These are phyloP conservation scores for Nycticorax nycticorax DNA, from an alignment of 2,113 vertebrate genomes.

Conservation along the genomic window DNA sequence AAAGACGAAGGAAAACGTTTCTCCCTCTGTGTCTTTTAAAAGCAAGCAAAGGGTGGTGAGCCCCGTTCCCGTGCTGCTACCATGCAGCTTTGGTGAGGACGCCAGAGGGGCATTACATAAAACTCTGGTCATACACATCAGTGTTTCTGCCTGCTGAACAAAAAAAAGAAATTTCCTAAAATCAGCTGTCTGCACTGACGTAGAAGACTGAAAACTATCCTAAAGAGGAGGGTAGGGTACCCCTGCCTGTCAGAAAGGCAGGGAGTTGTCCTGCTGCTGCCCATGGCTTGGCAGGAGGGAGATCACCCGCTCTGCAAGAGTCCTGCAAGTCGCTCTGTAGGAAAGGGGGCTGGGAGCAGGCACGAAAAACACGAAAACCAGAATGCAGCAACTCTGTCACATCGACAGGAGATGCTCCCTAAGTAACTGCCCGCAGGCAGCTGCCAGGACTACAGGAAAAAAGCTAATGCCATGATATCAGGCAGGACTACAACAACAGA, in stretches of 20 bases:
- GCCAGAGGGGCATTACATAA: not conserved
- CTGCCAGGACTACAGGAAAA: not conserved
- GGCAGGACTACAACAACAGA: not conserved
- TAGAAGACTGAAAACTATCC: not conserved
- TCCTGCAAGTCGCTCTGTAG: not conserved
- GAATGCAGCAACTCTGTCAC: not conserved
- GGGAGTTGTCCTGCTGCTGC: not conserved
- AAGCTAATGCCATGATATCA: not conserved
- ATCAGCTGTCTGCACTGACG: not conserved
- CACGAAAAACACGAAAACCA: not conserved
- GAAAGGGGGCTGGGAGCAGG: not conserved
- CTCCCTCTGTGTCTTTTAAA: not conserved
- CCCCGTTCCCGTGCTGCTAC: not conserved
- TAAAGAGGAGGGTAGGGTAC: accelerated
- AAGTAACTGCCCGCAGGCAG: not conserved
- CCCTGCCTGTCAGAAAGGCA: not conserved
- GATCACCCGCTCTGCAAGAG: not conserved
- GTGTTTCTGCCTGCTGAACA: not conserved
- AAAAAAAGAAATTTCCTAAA: too few species aligned
- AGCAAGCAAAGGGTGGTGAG: not conserved
- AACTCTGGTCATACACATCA: not conserved
- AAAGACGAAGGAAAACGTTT: not conserved
- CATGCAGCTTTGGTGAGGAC: not conserved
- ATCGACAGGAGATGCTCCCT: not conserved
- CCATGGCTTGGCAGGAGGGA: not conserved